These are phyloP conservation scores for Chelonia mydas DNA, from an alignment of 2,797 vertebrate genomes.

Conservation along the genomic window DNA sequence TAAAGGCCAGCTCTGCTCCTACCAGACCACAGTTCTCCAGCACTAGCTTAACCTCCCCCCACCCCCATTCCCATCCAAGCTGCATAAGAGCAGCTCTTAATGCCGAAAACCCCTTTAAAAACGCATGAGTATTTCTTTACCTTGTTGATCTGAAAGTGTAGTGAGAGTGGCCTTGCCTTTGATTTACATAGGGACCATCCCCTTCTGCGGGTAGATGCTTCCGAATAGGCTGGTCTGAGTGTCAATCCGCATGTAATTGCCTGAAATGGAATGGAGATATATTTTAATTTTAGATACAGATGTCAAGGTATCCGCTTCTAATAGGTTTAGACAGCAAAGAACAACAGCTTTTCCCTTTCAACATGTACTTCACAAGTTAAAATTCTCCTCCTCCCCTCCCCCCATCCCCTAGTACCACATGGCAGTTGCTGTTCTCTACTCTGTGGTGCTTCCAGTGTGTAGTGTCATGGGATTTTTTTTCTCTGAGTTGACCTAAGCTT, in stretches of 20 bases:
- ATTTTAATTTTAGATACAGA: constrained; percentile 70
- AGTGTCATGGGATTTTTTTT: constrained; percentile 63
- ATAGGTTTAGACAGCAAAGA: constrained; percentile 69
- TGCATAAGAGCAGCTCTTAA: constrained; percentile 66
- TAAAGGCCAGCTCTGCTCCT: constrained; percentile 66
- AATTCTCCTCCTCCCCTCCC: constrained; percentile 67
- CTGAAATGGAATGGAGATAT: constrained; percentile 70
- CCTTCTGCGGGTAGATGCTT: constrained; percentile 65
- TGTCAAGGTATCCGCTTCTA: constrained; percentile 71
- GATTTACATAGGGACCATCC: constrained; percentile 49
- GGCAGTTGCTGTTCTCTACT: constrained; percentile 56
- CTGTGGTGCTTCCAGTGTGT: constrained; percentile 4
- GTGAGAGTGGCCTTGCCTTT: constrained; percentile 55
- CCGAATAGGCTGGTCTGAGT: constrained; percentile 61
- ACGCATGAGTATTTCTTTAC: constrained; percentile 59
- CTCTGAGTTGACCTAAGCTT: constrained; percentile 68
- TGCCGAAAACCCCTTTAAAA: constrained; percentile 63
- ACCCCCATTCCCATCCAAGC: constrained; percentile 40
- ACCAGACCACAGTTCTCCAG: constrained; percentile 58
- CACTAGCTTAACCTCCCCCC: constrained; percentile 59
- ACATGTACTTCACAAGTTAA: constrained; percentile 74
- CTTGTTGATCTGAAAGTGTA: constrained; percentile 45
- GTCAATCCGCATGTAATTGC: constrained; percentile 72
- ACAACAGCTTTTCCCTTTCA: constrained; percentile 76
- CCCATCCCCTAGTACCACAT: constrained; percentile 63